phyloP scores from a whole-genome alignment of 2,113 vertebrate species.

The Machaerirhynchus nigripectus region DNA sequence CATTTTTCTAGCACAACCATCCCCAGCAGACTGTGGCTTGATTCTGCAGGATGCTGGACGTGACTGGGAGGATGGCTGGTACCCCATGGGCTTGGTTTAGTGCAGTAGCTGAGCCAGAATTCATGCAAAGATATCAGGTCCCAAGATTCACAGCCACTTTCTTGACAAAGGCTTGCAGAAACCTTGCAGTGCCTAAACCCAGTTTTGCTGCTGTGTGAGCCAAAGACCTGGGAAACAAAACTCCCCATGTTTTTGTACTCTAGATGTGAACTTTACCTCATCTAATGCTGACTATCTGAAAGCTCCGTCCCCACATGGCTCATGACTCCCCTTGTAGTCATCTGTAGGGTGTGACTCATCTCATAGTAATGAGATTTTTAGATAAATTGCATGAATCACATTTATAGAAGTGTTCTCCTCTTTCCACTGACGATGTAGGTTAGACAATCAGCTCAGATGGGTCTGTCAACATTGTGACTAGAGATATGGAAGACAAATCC shows the following conservation, averaged over 20 bases:
- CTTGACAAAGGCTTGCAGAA: not conserved
- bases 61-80: not conserved
- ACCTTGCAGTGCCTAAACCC: not conserved
- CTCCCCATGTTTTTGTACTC: not conserved
- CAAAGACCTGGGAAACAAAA: not conserved
- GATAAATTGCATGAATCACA: not conserved
- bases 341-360: not conserved
- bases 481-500: not conserved
- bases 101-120: not conserved
- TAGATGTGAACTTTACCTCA: not conserved
- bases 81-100: not conserved
- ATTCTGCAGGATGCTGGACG: not conserved
- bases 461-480: not conserved
- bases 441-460: not conserved
- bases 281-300: not conserved
- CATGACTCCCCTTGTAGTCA: not conserved
- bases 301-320: rapidly evolving
- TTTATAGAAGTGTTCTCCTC: not conserved
- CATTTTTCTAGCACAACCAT: not conserved
- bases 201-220: not conserved
- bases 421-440: not conserved
- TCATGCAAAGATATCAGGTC: not conserved
- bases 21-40: not conserved
- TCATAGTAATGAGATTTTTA: not conserved
- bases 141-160: not conserved